These are phyloP conservation scores for Micropoecilia bifurca DNA, from an alignment of 2,797 vertebrate species.

Conservation along the genomic window DNA sequence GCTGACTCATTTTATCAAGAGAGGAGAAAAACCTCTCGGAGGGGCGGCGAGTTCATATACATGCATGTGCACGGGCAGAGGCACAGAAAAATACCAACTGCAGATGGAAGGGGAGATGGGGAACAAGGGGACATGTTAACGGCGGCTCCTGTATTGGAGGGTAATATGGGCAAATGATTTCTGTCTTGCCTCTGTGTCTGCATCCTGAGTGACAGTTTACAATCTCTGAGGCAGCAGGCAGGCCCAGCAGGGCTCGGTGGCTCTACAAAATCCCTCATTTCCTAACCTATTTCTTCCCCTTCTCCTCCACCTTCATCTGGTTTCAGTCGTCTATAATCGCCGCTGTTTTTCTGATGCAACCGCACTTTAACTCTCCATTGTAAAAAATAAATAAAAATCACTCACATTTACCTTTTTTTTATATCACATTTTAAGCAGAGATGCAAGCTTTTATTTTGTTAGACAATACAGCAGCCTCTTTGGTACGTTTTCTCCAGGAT, in stretches of 20 bases:
- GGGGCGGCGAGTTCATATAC: slow-evolving; percentile 48
- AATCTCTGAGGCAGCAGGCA: slow-evolving; percentile 74
- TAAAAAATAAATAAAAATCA: not conserved
- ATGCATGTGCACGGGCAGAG: slow-evolving; percentile 44
- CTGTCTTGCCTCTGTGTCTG: slow-evolving; percentile 74
- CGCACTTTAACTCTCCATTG: slow-evolving; percentile 11
- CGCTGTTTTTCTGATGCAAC: slow-evolving; percentile 9
- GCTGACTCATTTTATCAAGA: slow-evolving; percentile 65
- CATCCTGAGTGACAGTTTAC: slow-evolving; percentile 81
- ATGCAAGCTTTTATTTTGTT: slow-evolving; percentile 1
- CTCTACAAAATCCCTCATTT: slow-evolving; percentile 67
- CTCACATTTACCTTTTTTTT: slow-evolving; percentile 4
- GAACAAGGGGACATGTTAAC: slow-evolving; percentile 38
- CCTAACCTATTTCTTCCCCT: slow-evolving; percentile 46
- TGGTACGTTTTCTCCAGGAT: slow-evolving; percentile 4
- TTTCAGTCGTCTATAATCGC: slow-evolving; percentile 51
- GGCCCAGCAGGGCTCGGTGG: slow-evolving; percentile 68
- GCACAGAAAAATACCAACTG: slow-evolving; percentile 18
- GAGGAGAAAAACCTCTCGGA: slow-evolving; percentile 40
- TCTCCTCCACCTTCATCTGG: slow-evolving; percentile 49
- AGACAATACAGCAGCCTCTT: not conserved
- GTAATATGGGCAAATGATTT: slow-evolving; percentile 72
- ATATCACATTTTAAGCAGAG: not conserved
- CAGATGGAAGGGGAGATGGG: slow-evolving; percentile 45
- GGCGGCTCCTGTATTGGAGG: slow-evolving; percentile 55